Conservation (phyloP, 1,140 invertebrate genomes). For the Leptinotarsa lineolata region DNA sequence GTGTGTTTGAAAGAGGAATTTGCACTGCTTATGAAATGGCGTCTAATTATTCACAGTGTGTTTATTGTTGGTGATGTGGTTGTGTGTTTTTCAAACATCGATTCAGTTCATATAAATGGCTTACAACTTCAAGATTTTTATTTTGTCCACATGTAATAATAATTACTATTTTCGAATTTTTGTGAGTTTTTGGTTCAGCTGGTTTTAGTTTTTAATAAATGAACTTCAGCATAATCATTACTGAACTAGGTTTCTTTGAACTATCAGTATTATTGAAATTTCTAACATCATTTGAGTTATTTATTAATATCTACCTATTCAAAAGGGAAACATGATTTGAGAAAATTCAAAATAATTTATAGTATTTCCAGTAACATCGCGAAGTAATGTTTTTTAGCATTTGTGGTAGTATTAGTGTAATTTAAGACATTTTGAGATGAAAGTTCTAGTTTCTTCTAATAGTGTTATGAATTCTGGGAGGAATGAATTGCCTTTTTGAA, state of each 20-base stretch:
- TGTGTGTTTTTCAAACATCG: constrained; percentile 51
- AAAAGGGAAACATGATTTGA: too few relatives aligned
- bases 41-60: constrained; percentile 17
- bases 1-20: constrained; percentile 38
- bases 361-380: too few relatives aligned
- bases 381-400: too few relatives aligned
- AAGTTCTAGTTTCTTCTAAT: too few relatives aligned
- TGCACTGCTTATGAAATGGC: background rate
- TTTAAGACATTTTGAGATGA: too few relatives aligned
- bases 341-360: too few relatives aligned
- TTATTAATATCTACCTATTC: background rate
- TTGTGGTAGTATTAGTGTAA: too few relatives aligned
- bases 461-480: too few relatives aligned
- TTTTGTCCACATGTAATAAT: constrained; percentile 20
- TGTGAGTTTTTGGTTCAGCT: background rate
- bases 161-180: constrained; percentile 8
- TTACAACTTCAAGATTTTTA: constrained; percentile 34
- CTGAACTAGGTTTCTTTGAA: background rate
- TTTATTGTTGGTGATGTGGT: constrained; percentile 18
- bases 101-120: constrained; percentile 47
- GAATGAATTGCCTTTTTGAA: too few relatives aligned
- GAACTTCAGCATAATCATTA: too few relatives aligned
- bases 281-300: background rate
- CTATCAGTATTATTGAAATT: background rate
- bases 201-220: too few relatives aligned